A percentile compares a stretch with the other conserved stretches of the same genome.
Conservation (phyloP, 2,113 vertebrate genomes). For the Peucedramus taeniatus region DNA sequence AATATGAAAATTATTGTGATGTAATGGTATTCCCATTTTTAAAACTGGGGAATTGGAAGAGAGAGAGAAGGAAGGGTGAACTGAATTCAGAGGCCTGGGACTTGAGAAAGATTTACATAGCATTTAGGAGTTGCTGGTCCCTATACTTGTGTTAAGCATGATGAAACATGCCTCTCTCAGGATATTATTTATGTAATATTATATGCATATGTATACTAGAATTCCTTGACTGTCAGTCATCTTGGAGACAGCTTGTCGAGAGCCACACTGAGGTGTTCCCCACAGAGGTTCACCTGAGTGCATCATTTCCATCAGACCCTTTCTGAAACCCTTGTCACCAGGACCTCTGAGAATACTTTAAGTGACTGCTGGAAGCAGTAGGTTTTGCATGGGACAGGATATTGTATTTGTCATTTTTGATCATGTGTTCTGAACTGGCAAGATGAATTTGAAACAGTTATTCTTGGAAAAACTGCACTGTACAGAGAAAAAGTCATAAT, state of each 20-base stretch:
- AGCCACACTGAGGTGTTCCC: background rate
- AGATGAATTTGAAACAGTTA: background rate
- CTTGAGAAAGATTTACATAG: background rate
- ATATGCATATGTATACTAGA: background rate
- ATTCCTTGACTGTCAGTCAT: background rate
- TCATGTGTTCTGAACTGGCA: background rate
- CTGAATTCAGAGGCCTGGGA: background rate
- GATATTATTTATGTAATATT: background rate
- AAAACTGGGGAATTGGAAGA: background rate
- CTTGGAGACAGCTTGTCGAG: background rate
- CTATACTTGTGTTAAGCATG: background rate
- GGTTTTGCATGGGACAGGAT: background rate
- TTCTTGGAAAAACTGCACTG: background rate
- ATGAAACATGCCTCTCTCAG: background rate
- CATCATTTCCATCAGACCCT: background rate
- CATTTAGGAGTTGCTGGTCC: background rate
- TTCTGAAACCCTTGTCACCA: background rate
- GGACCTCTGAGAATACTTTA: too few relatives aligned
- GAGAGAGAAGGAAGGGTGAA: background rate
- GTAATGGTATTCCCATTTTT: background rate
- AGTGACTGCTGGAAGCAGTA: background rate
- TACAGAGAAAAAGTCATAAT: background rate
- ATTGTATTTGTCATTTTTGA: conserved; percentile 10
- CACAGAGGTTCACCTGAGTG: background rate
- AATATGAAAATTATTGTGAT: background rate